Percentiles rank a stretch among this genome's conserved stretches.
These are phyloP conservation scores for Drosophila flavopinicola DNA, from an alignment of 2,888 invertebrate genomes.

Conservation along the genomic window DNA sequence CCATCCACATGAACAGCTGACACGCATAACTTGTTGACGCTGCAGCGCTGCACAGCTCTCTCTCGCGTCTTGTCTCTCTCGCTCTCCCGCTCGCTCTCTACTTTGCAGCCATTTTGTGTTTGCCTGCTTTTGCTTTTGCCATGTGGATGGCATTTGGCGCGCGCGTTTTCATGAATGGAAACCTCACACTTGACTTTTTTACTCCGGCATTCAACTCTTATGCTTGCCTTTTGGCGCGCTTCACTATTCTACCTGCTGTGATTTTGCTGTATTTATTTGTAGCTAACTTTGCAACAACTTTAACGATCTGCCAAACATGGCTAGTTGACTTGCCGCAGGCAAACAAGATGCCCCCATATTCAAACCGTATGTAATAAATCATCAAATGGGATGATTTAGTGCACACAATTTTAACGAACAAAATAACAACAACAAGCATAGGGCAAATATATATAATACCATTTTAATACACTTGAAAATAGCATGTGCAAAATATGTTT, in stretches of 20 bases:
- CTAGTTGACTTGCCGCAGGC: conserved; percentile 10
- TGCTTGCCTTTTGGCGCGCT: conserved; percentile 1
- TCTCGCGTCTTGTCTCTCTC: conserved; percentile 7
- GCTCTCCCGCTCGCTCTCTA: conserved; percentile 15
- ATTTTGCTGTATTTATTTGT: conserved; percentile 32
- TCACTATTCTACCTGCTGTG: conserved; percentile 10
- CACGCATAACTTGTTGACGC: conserved; percentile 68
- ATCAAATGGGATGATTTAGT: conserved; percentile 65
- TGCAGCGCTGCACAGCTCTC: conserved; percentile 47
- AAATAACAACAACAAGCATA: conserved; percentile 8
- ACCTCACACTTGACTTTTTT: conserved; percentile 11
- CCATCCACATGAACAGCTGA: conserved; percentile 67
- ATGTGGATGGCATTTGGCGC: conserved; percentile 53
- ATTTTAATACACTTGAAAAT: conserved; percentile 56
- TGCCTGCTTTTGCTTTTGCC: conserved; percentile 35
- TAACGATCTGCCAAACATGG: conserved; percentile 18
- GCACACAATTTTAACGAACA: conserved; percentile 26
- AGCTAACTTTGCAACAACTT: conserved; percentile 16
- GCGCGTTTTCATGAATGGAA: conserved; percentile 68
- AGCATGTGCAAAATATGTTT: conserved; percentile 52
- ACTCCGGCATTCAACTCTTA: neutral
- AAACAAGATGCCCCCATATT: conserved; percentile 1
- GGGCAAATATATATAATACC: conserved; percentile 18
- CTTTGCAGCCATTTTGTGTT: conserved; percentile 41
- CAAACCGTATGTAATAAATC: conserved; percentile 61